Base-by-base conservation (phyloP, 2,113 vertebrate genomes). In the Callipepla californica region DNA sequence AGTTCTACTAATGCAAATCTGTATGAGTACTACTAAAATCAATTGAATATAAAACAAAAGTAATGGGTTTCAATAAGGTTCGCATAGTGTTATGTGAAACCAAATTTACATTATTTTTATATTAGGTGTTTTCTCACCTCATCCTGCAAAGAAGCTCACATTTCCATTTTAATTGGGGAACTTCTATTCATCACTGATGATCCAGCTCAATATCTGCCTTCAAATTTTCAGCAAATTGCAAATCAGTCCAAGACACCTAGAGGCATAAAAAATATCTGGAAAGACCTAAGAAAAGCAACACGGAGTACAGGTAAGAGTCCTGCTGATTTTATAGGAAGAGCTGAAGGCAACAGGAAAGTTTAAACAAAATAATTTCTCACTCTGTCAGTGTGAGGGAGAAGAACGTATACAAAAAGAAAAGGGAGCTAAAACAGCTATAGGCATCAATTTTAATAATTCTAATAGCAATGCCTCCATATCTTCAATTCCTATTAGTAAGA, bases 181-280 rank as follows among this genome's bases (percentile, higher is more conserved):
- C 5, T 75, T 63, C 44, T 65, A 72, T 81, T 65, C 25, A 51
- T 68, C 26, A 38, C 11, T 80, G 65, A 42, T 70, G 42, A 89
- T 85, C 16, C 21, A 67, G 44, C 38, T 90, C 42, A 9, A n/a
- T 75, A 72, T 73, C n/a, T 68, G 4, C 74, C 30, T 84, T 80
- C 40, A 89, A 7, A 78, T 81, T 79, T 96, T 78, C 53, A 89
- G 48, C n/a, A 69, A 69, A 72, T 75, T 81, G n/a, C 22, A 80
- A 34, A 77, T 86, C 6, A 2, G 36, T 84, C 58, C 74, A 62
- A 76, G 80, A 76, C 20, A 89, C n/a, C 30, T 73, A 42, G 12
- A 51, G 34, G 47, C 57, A 84, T 86, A 36, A 66, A 36, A 79
- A 91, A 36, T 9, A 36, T 6, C 48, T 45, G 21, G 6, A 51